phyloP scores from a whole-genome alignment of 2,113 vertebrate genomes.

The Osmerus eperlanus region DNA sequence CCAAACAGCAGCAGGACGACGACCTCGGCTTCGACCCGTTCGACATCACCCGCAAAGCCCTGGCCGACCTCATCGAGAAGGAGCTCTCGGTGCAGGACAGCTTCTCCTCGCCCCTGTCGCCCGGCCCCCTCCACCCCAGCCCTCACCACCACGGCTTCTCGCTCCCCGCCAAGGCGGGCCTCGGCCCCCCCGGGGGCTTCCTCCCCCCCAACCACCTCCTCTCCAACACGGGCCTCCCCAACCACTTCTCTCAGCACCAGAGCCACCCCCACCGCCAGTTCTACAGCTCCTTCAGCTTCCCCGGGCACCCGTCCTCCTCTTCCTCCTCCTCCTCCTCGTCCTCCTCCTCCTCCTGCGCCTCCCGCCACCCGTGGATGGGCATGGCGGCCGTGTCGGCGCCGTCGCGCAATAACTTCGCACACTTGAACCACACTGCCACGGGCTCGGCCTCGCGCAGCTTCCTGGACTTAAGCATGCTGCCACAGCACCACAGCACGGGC shows the following conservation, averaged over 20 bases:
- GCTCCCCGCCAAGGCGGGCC: constrained; percentile 24
- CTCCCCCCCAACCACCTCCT: constrained; percentile 80
- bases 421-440: constrained; percentile 60
- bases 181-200: constrained; percentile 39
- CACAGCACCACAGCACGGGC: constrained; percentile 86
- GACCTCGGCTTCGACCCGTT: constrained; percentile 92
- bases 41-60: constrained; percentile 89
- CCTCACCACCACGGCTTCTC: constrained; percentile 66
- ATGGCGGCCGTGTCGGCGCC: constrained; percentile 71
- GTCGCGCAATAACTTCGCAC: constrained; percentile 72
- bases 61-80: constrained; percentile 93
- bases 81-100: constrained; percentile 86
- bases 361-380: constrained; percentile 87
- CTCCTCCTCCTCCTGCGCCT: constrained; percentile 77
- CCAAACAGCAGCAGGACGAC: constrained; percentile 89
- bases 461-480: constrained; percentile 87
- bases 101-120: constrained; percentile 64
- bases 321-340: constrained; percentile 77
- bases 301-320: constrained; percentile 69
- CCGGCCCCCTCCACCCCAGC: constrained; percentile 74
- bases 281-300: constrained; percentile 88
- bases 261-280: constrained; percentile 73
- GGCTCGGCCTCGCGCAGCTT: constrained; percentile 86
- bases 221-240: constrained; percentile 76
- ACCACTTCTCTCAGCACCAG: constrained; percentile 79